phyloP scores from a whole-genome alignment of 2,888 invertebrate species.

The Epicampocera succincta region DNA sequence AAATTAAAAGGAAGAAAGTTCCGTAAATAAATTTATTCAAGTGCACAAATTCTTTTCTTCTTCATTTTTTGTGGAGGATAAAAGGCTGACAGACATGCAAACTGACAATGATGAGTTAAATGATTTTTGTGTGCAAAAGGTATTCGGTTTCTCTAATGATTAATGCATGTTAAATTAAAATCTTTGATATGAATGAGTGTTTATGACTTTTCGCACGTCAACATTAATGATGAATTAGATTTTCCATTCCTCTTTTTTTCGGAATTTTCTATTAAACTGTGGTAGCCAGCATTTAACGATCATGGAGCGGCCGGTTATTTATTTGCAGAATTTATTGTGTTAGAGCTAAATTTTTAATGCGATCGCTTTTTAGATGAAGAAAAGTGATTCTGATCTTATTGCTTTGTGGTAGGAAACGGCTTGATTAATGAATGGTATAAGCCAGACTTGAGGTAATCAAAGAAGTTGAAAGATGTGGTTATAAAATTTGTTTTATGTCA shows the following conservation, averaged over 20 bases:
- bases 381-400: background rate
- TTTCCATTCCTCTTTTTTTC: conserved; percentile 4
- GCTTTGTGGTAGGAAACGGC: background rate
- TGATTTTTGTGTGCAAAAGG: conserved; percentile 29
- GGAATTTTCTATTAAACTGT: background rate
- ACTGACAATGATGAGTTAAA: conserved; percentile 62
- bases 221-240: conserved; percentile 58
- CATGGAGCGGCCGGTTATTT: conserved; percentile 12
- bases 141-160: conserved; percentile 59
- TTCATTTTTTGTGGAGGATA: background rate
- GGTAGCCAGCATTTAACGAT: conserved; percentile 21
- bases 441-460: background rate
- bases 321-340: conserved; percentile 19
- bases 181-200: conserved; percentile 52
- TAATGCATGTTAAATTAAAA: conserved; percentile 59
- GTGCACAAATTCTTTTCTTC: background rate
- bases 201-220: conserved; percentile 65
- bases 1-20: conserved; percentile 66
- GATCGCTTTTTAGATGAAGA: background rate
- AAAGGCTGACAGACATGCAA: conserved; percentile 60
- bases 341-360: background rate
- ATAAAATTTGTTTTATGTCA: background rate
- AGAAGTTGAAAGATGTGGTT: background rate
- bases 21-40: background rate
- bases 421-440: conserved; percentile 26